Evolutionary conservation across 2,797 vertebrate species (phyloP).

Genomic region (Nothura maculosa): DNA sequence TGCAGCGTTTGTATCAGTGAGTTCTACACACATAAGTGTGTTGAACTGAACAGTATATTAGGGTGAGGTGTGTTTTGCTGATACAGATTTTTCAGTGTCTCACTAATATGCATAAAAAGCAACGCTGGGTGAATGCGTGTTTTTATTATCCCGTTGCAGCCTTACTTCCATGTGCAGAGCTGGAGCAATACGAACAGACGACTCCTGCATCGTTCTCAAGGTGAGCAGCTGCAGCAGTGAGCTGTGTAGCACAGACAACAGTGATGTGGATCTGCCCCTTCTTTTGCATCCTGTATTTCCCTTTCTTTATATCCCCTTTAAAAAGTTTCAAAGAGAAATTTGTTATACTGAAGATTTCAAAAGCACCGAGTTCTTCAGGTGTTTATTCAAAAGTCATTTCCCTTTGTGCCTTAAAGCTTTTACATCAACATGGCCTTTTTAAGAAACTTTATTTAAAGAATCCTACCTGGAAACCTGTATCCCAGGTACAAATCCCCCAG

Average conservation of each 20-base stretch:
- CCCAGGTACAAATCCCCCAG: neutral
- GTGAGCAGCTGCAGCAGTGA: slow-evolving; percentile 76
- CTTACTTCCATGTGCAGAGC: slow-evolving; percentile 99
- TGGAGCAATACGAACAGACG: slow-evolving; percentile 94
- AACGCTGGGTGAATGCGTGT: slow-evolving; percentile 8
- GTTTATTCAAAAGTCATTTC: neutral
- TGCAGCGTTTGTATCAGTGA: neutral
- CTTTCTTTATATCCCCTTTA: neutral
- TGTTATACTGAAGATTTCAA: neutral
- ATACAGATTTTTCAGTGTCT: neutral
- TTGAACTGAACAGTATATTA: neutral
- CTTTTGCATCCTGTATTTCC: neutral
- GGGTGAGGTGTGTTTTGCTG: neutral
- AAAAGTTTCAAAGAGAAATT: neutral
- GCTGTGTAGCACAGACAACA: neutral
- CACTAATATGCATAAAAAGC: neutral
- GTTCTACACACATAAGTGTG: neutral
- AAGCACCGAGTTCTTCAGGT: neutral
- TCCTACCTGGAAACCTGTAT: neutral
- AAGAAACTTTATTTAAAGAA: neutral
- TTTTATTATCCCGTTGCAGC: slow-evolving; percentile 82
- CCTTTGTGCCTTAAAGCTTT: neutral
- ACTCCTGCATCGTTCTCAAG: slow-evolving; percentile 93
- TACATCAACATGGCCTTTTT: neutral
- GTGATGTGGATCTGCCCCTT: rapidly evolving